Evolutionary conservation across 1,140 invertebrate genomes (phyloP).

Genomic region (Zaprionus inermis): DNA sequence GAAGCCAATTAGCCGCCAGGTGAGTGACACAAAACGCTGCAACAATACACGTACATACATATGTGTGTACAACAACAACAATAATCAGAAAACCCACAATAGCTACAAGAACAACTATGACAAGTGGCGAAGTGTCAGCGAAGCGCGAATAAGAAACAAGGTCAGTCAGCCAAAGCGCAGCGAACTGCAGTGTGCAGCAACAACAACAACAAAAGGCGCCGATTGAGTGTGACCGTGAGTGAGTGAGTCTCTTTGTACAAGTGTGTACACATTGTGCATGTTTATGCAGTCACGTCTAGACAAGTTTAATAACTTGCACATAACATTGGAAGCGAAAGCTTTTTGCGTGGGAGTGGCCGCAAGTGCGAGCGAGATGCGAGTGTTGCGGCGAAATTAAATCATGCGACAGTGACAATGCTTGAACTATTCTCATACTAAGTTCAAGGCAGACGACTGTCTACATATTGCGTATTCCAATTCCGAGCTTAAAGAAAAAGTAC

Average conservation of each 20-base stretch:
- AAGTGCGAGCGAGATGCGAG: neutral
- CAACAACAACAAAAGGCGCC: neutral
- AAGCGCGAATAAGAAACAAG: constrained; percentile 69
- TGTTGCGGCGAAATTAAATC: too few species aligned
- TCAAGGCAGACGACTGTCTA: constrained; percentile 40
- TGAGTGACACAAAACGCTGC: constrained; percentile 36
- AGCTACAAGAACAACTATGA: constrained; percentile 27
- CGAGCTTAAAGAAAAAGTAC: too few species aligned
- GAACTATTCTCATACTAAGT: constrained; percentile 15
- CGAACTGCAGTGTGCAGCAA: neutral
- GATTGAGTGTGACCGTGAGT: neutral
- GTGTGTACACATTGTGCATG: constrained; percentile 21
- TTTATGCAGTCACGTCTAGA: constrained; percentile 35
- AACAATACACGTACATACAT: constrained; percentile 24
- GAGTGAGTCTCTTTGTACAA: neutral
- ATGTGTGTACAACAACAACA: constrained; percentile 17
- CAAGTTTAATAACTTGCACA: constrained; percentile 65
- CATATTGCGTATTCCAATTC: constrained; percentile 2
- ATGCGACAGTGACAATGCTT: constrained; percentile 27
- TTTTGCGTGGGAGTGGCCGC: constrained; percentile 16
- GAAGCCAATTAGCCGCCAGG: constrained; percentile 21
- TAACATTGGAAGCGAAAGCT: constrained; percentile 68
- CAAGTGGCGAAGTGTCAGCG: constrained; percentile 46
- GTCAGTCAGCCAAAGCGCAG: constrained; percentile 66
- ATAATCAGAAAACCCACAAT: constrained; percentile 16